phyloP scores from a whole-genome alignment of 2,797 vertebrate species.

The Phalloptychus januarius region DNA sequence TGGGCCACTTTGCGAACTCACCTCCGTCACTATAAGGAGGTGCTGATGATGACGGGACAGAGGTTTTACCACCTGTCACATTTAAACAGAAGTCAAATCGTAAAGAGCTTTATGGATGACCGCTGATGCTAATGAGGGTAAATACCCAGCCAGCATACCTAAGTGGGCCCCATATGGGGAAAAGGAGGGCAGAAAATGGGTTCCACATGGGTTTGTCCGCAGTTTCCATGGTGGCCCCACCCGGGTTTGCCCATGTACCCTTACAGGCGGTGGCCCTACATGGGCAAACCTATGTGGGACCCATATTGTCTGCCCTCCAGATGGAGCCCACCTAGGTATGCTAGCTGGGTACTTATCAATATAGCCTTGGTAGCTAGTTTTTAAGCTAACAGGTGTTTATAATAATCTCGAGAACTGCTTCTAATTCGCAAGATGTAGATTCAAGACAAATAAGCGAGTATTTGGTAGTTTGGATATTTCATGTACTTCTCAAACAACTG shows the following conservation, averaged over 20 bases:
- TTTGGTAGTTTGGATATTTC: not conserved
- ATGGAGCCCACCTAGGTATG: no score
- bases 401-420: not conserved
- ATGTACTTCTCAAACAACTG: not conserved
- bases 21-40: not conserved
- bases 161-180: no score
- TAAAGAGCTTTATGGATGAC: not conserved
- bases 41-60: not conserved
- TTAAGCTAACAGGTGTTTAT: not conserved
- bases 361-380: not conserved
- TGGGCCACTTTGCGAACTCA: not conserved
- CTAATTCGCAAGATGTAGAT: not conserved
- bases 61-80: not conserved
- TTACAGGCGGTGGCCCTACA: no score
- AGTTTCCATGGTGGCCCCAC: no score
- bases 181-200: no score
- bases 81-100: not conserved
- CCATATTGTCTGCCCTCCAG: no score
- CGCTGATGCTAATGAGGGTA: not conserved
- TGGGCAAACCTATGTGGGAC: no score
- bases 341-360: not conserved
- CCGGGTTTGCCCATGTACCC: no score
- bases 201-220: no score
- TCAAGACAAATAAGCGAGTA: not conserved
- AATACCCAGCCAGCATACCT: no score